A percentile compares a stretch with the other conserved stretches of the same genome.
phyloP scores from a whole-genome alignment of 2,888 invertebrate genomes.

The Selenia dentaria region DNA sequence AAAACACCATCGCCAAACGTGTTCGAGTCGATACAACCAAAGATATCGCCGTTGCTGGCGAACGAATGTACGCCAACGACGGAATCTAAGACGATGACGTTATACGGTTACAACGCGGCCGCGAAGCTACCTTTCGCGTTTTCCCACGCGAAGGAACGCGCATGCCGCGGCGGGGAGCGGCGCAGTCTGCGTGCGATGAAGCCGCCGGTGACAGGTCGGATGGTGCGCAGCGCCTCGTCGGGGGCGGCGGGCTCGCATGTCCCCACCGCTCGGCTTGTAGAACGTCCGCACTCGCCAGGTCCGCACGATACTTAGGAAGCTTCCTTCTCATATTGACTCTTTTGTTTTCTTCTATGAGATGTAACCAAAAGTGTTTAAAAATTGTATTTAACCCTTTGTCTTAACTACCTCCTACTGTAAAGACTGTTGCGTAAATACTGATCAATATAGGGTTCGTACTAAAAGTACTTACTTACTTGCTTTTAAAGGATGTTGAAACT shows the following conservation, averaged over 20 bases:
- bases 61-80: conserved; percentile 67
- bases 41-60: conserved; percentile 73
- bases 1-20: conserved; percentile 65
- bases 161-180: conserved; percentile 47
- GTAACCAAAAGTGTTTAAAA: no score
- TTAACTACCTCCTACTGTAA: no score
- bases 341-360: background rate
- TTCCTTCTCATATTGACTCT: conserved; percentile 23
- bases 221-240: conserved; percentile 81
- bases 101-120: conserved; percentile 81
- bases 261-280: conserved; percentile 64
- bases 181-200: conserved; percentile 56
- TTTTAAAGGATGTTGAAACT: no score
- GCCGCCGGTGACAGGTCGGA: conserved; percentile 69
- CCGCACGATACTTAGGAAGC: conserved; percentile 32
- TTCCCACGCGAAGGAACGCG: conserved; percentile 63
- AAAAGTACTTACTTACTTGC: no score
- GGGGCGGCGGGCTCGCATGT: conserved; percentile 74
- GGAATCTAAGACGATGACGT: conserved; percentile 73
- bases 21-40: conserved; percentile 68
- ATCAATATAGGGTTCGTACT: no score
- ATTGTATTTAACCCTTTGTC: no score
- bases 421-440: no score
- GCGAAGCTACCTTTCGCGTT: conserved; percentile 79
- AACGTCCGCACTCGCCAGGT: conserved; percentile 61